A percentile compares a stretch with the other conserved stretches of the same genome.
These are phyloP conservation scores for Chiloscyllium punctatum DNA, from an alignment of 2,797 vertebrate genomes.

Conservation along the genomic window DNA sequence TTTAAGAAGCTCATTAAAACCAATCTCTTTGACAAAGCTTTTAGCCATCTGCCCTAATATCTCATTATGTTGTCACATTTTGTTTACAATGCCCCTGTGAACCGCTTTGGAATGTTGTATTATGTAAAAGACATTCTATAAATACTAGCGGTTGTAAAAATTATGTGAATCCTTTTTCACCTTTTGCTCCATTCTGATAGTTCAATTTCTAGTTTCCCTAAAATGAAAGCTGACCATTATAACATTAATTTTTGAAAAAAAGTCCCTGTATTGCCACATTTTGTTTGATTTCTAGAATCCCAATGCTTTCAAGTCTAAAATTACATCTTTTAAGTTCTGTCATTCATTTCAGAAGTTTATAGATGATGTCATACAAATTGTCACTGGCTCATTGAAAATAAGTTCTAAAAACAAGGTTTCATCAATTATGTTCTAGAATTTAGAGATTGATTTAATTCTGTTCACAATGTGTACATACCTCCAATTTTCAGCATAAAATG, in stretches of 20 bases:
- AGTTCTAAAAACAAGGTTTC: neutral
- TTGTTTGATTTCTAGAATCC: neutral
- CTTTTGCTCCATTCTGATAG: neutral
- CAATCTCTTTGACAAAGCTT: neutral
- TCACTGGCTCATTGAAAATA: neutral
- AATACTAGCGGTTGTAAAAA: neutral
- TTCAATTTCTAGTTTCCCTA: neutral
- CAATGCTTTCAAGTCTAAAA: neutral
- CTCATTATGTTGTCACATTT: neutral
- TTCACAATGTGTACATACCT: neutral
- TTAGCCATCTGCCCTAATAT: neutral
- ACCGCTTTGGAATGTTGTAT: neutral
- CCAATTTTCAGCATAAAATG: neutral
- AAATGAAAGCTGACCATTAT: neutral
- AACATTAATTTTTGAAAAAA: neutral
- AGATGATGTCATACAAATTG: neutral
- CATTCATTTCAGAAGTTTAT: neutral
- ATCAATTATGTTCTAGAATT: neutral
- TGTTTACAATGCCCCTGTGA: neutral
- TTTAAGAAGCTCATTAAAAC: neutral
- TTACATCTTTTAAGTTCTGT: neutral
- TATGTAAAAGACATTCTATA: neutral
- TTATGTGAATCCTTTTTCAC: neutral
- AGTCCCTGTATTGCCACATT: too few relatives aligned
- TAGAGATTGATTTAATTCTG: neutral